Evolutionary conservation across 2,888 invertebrate species (phyloP), one percentile per base, ranked within the genome.

Genomic region (Mantis religiosa): DNA sequence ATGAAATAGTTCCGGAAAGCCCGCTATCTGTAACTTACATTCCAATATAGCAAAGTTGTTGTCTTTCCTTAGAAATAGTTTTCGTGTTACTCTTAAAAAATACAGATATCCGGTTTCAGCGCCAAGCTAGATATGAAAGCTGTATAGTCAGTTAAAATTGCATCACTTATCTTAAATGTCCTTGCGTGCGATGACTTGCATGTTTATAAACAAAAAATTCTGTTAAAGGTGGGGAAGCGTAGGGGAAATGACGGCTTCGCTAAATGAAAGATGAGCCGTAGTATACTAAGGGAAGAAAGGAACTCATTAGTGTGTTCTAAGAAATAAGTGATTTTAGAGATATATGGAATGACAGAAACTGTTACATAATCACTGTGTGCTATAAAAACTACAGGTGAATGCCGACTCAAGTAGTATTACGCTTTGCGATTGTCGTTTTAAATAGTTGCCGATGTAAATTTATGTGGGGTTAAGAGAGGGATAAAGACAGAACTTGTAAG

Each of bases 401-500:
- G 25, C 25, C 54, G 54, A 71, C 54, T 71, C 54, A 6, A 71
- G 54, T 71, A 71, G 54, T 71, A 71, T 71, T 71, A 20, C 54
- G 54, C 54, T 25, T 20, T 82, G 82, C 82, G 87, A 87, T 34
- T n/a, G 87, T 82, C 87, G 28, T 28, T 87, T 87, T 86, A 28
- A 87, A 87, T 87, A 87, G 30, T 87, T 87, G 81, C 25, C 27
- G 41, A 87, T 82, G 82, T 82, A 87, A 87, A 82, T 34, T 30
- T n/a, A 25, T n/a, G 27, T 82, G 34, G 81, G 54, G 25, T 25
- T 20, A 71, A 20, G 20, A 71, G 54, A 20, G 8, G 54, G 41
- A 41, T 71, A 71, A 71, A 71, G 20, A 71, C 20, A 15, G 41
- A 71, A 71, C 25, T 25, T 71, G 54, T 71, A 71, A 71, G 54